Base-by-base conservation (phyloP, 2,797 vertebrate species). In the Girardinus metallicus region DNA sequence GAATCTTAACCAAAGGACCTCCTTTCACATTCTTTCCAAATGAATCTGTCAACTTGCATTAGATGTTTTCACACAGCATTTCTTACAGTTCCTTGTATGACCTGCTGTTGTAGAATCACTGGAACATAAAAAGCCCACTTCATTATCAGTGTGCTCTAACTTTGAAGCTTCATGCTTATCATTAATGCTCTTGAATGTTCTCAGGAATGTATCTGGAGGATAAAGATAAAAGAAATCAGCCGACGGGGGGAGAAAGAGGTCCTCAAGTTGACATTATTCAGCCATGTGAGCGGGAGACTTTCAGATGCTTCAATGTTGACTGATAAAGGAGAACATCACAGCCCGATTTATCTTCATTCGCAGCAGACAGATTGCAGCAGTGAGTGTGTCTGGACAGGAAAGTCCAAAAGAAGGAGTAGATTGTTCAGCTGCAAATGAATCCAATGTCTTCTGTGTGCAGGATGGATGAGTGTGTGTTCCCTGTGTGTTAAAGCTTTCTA, bases 261-360 rank as follows among this genome's bases (percentile, higher is more conserved):
- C 88, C 87, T 93, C 73, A 82, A 83, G 91, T 90, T 94, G 95
- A 96, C 83, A 92, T 92, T 95, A 96, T 95, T 92, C 94, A 96
- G 96, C 92, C 92, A 87, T 96, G 92, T 94, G 90, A 88, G 93
- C 81, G 77, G 11, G 88, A 83, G 88, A 91, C 91, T 86, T 93
- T 93, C 87, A 95, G 90, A 92, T 88, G 85, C 80, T 90, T 91
- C 85, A 87, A 81, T 87, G 90, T 85, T 97, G 94, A 90, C 93
- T 94, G 96, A 96, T 96, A 96, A 95, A 96, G 68, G 23, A 81
- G 66, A 81, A 60, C 34, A 49, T 51, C 51, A 72, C 53, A 34
- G 34, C 43, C 43, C 9, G 34, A 81, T 95, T 97, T 96, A 97
- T 97, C 97, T 97, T 87, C 89, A 89, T 91, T 95, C 64, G 62